phyloP scores from a whole-genome alignment of 2,113 vertebrate genomes.

The Prinia subflava region DNA sequence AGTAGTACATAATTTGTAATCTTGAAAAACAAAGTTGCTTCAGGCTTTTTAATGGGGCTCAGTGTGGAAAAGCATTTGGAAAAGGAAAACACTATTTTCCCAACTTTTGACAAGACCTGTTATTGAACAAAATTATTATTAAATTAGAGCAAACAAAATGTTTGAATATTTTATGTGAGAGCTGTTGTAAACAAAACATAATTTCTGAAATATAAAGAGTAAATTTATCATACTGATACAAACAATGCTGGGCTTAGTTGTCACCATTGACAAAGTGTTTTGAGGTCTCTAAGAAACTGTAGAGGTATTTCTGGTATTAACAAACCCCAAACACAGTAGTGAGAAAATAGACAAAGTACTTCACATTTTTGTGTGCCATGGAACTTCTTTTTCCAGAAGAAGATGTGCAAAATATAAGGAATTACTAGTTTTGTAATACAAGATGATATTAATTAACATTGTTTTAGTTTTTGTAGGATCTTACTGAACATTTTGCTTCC shows the following conservation, averaged over 20 bases:
- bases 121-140: neutral
- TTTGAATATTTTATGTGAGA: neutral
- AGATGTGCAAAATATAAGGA: neutral
- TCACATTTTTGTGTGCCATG: neutral
- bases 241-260: neutral
- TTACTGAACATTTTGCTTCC: neutral
- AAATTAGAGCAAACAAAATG: neutral
- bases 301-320: neutral
- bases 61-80: neutral
- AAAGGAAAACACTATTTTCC: neutral
- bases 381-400: neutral
- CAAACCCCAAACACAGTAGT: neutral
- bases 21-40: neutral
- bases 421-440: neutral
- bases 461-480: neutral
- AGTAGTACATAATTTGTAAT: neutral
- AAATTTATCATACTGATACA: neutral
- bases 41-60: neutral
- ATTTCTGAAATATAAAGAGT: neutral
- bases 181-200: neutral
- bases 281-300: neutral
- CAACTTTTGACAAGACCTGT: neutral
- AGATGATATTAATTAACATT: neutral
- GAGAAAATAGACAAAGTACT: neutral
- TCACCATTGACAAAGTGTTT: neutral